A percentile compares a stretch with the other conserved stretches of the same genome.
These are phyloP conservation scores for Luperina testacea DNA, from an alignment of 2,888 invertebrate genomes.

Conservation along the genomic window DNA sequence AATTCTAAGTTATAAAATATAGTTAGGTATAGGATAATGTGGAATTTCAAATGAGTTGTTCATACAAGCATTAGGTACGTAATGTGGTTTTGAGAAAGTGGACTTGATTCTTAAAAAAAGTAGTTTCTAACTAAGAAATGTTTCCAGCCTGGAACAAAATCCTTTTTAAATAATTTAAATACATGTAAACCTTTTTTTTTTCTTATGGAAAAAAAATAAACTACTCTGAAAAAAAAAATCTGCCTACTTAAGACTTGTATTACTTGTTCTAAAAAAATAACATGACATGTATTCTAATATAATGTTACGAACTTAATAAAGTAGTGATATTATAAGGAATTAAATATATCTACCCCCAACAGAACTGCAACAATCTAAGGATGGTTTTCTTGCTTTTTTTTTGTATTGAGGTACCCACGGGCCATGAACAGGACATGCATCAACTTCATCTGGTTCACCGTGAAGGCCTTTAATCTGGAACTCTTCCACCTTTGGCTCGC, in stretches of 20 bases:
- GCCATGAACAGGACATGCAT: constrained; percentile 73
- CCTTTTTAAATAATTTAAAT: not conserved
- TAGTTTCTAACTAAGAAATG: not conserved
- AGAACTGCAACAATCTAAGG: constrained; percentile 86
- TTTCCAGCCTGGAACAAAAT: not conserved
- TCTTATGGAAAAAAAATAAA: not conserved
- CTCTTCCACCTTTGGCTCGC: constrained; percentile 73
- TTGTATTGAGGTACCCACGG: constrained; percentile 75
- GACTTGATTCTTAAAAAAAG: not conserved
- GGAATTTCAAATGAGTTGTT: not conserved
- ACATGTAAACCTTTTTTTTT: not conserved
- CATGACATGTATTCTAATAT: constrained; percentile 1
- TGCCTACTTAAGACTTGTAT: not conserved
- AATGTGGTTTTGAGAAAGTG: not conserved
- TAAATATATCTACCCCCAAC: constrained; percentile 78
- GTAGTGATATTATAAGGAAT: not conserved
- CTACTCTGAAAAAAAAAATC: not conserved
- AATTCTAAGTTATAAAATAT: not conserved
- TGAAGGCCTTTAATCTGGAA: constrained; percentile 80
- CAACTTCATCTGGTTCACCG: constrained; percentile 63
- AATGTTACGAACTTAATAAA: not conserved
- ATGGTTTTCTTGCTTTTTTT: constrained; percentile 78
- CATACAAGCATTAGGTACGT: constrained; percentile 1
- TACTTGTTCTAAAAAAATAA: not conserved
- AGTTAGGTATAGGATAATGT: not conserved